Percentiles rank a stretch among this genome's conserved stretches.
phyloP scores from a whole-genome alignment of 1,140 invertebrate genomes.

The Rhopalosiphum padi region DNA sequence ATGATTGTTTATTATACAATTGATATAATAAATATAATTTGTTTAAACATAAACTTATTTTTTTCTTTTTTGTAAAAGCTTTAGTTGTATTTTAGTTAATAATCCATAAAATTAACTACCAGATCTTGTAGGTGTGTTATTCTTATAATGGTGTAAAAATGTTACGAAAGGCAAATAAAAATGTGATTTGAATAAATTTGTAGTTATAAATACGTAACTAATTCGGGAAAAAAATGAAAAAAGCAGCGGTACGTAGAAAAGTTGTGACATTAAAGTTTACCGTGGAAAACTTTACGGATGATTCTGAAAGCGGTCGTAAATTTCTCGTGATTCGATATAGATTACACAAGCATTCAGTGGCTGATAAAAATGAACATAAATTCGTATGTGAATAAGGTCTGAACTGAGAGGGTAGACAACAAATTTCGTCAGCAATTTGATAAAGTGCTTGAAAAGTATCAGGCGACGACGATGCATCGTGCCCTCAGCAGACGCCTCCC shows the following conservation, averaged over 20 bases:
- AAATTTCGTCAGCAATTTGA: constrained; percentile 56
- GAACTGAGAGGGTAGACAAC: constrained; percentile 30
- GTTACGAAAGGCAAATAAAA: background rate
- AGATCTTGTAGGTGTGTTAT: background rate
- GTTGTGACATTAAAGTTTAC: constrained; percentile 50
- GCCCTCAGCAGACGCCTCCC: background rate
- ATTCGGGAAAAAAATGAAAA: constrained; percentile 22
- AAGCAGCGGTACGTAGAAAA: constrained; percentile 9
- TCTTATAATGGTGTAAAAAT: background rate
- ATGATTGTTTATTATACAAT: background rate
- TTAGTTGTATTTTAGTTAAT: background rate
- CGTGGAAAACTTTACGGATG: constrained; percentile 45
- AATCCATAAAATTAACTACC: background rate
- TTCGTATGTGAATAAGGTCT: constrained; percentile 50
- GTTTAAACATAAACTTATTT: background rate
- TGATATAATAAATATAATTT: background rate
- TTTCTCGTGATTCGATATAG: constrained; percentile 53
- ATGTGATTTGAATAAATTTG: constrained; percentile 47
- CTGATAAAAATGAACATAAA: constrained; percentile 57
- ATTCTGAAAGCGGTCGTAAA: constrained; percentile 54
- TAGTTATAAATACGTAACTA: constrained; percentile 41
- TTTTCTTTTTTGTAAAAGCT: no score
- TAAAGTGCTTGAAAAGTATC: constrained; percentile 56
- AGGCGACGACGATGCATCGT: constrained; percentile 31
- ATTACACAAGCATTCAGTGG: constrained; percentile 47